A percentile compares a stretch with the other conserved stretches of the same genome.
phyloP scores from a whole-genome alignment of 64 coral and sea anemone genomes.

The Cladopsammia gracilis region DNA sequence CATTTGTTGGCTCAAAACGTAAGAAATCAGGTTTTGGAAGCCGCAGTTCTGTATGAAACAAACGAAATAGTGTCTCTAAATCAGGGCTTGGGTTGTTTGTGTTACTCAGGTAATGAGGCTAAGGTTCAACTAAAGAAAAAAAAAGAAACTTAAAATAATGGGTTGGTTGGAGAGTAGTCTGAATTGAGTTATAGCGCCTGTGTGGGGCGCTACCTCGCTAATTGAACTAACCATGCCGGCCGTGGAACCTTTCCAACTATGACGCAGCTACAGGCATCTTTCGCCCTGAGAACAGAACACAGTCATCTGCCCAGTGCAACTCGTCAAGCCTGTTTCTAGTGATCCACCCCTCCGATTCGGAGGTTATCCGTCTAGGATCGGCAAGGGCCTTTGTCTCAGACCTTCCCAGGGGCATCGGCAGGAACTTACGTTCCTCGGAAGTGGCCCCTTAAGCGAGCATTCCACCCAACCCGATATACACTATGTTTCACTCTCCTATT shows the following conservation, averaged over 20 bases:
- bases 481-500: background rate
- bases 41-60: too few relatives aligned
- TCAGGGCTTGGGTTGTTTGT: too few relatives aligned
- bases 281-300: background rate
- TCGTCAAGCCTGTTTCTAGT: slow-evolving; percentile 96
- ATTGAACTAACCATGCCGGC: slow-evolving; percentile 86
- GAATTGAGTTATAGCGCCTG: slow-evolving; percentile 93
- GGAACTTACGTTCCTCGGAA: slow-evolving; percentile 69
- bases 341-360: slow-evolving; percentile 81
- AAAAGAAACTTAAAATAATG: background rate
- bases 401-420: slow-evolving; percentile 94
- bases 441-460: slow-evolving; percentile 96
- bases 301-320: slow-evolving; percentile 77
- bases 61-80: too few relatives aligned
- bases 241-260: slow-evolving; percentile 95
- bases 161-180: slow-evolving; percentile 93
- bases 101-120: background rate
- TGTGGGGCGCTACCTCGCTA: slow-evolving; percentile 77
- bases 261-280: slow-evolving; percentile 84
- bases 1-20: too few relatives aligned
- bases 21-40: too few relatives aligned
- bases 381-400: slow-evolving; percentile 88
- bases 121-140: background rate
- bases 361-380: slow-evolving; percentile 79
- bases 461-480: slow-evolving; percentile 65